Percentiles rank a stretch among this genome's conserved stretches.
These are phyloP conservation scores for Halcyon chelicuti DNA, from an alignment of 2,797 vertebrate genomes.

Conservation along the genomic window DNA sequence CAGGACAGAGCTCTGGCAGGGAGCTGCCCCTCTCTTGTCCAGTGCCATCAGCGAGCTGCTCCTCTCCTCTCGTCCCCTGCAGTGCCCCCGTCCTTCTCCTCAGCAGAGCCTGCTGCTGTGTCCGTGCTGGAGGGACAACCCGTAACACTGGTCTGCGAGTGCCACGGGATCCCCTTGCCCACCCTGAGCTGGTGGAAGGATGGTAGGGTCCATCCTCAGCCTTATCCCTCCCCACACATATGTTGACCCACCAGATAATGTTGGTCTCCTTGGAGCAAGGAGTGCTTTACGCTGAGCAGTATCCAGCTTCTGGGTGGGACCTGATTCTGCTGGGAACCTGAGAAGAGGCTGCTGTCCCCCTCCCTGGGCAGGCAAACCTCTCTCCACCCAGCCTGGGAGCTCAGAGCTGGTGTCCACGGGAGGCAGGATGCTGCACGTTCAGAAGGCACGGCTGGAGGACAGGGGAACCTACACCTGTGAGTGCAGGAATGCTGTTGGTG, in stretches of 20 bases:
- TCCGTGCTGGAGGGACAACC: slow-evolving; percentile 83
- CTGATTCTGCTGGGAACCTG: neutral
- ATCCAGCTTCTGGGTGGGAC: neutral
- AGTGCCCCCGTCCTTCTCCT: slow-evolving; percentile 88
- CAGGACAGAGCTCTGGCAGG: rapidly evolving
- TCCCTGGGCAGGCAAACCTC: slow-evolving; percentile 46
- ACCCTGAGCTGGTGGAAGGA: slow-evolving; percentile 90
- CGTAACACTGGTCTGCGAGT: slow-evolving; percentile 85
- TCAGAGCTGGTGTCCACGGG: neutral
- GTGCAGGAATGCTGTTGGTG: slow-evolving; percentile 73
- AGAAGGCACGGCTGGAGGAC: slow-evolving; percentile 45
- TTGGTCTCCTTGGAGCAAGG: neutral
- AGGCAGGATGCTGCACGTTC: slow-evolving; percentile 69
- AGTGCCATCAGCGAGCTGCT: rapidly evolving
- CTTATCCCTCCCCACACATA: neutral
- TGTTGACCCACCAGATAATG: neutral
- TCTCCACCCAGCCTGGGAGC: slow-evolving; percentile 17
- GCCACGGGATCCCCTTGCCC: slow-evolving; percentile 86
- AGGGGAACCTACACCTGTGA: slow-evolving; percentile 70
- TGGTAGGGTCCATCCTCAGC: slow-evolving; percentile 63
- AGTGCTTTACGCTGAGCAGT: rapidly evolving
- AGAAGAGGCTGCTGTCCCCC: neutral
- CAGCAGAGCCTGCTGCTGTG: slow-evolving; percentile 60
- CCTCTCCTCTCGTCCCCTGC: neutral
- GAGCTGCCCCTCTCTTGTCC: neutral